These are phyloP conservation scores for Yoshiicerus persimilis DNA, from an alignment of 1,140 invertebrate species.

Conservation along the genomic window DNA sequence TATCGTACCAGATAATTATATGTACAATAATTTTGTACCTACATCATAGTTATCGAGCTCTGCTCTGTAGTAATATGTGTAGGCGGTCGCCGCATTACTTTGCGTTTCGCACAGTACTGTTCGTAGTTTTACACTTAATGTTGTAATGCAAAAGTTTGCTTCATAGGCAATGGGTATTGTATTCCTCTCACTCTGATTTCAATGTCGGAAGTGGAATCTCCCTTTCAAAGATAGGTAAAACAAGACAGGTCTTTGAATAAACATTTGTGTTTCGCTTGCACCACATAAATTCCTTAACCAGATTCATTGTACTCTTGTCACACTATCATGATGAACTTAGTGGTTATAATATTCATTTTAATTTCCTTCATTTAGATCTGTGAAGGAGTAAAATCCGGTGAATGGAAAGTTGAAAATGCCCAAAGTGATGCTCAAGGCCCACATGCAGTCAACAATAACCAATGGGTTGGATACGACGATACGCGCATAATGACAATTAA, in stretches of 20 bases:
- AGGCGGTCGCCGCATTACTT: no score
- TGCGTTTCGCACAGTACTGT: no score
- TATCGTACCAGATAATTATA: no score
- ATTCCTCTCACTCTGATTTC: not conserved
- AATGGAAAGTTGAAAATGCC: constrained; percentile 79
- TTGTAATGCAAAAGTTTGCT: no score
- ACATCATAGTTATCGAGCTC: no score
- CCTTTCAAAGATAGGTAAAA: not conserved
- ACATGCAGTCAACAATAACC: constrained; percentile 79
- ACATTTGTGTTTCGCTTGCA: not conserved
- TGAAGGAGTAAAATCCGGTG: constrained; percentile 68
- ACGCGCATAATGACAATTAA: constrained; percentile 71
- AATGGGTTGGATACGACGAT: constrained; percentile 96
- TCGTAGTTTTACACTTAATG: no score
- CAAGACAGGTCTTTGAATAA: not conserved
- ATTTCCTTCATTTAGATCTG: constrained; percentile 70
- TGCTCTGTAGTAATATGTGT: no score
- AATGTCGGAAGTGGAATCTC: not conserved
- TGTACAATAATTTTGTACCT: no score
- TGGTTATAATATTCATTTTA: not conserved
- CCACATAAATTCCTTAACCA: not conserved
- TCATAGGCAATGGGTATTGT: not conserved
- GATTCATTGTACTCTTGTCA: not conserved
- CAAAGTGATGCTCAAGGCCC: constrained; percentile 82
- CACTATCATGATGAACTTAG: not conserved